Percentiles rank a stretch among this genome's conserved stretches.
Conservation (phyloP, 2,113 vertebrate genomes). For the Colistium nudipinnis region DNA sequence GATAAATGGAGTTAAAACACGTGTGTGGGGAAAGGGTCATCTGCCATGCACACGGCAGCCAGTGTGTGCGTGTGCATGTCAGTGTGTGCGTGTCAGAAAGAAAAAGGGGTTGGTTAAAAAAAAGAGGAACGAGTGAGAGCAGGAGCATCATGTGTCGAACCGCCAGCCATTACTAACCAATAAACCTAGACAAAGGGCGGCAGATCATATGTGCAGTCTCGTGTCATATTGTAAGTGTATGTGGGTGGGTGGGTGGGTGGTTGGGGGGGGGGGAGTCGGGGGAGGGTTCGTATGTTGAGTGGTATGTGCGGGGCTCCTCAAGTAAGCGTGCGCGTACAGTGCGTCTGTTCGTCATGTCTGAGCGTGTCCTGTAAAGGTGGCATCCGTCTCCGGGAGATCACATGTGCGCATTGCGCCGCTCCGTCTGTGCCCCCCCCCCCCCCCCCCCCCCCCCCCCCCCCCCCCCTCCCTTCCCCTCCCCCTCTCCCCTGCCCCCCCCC, state of each 20-base stretch:
- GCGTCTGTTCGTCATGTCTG: slow-evolving; percentile 29
- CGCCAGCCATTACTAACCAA: slow-evolving; percentile 55
- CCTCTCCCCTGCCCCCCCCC: background rate
- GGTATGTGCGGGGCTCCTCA: slow-evolving; percentile 15
- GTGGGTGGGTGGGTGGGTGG: slow-evolving; percentile 2
- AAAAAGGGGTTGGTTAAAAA: background rate
- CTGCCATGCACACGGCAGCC: slow-evolving; percentile 62
- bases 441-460: slow-evolving; percentile 5
- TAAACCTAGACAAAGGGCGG: slow-evolving; percentile 73
- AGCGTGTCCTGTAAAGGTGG: slow-evolving; percentile 30
- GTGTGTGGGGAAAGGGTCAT: slow-evolving; percentile 54
- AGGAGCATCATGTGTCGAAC: slow-evolving; percentile 40
- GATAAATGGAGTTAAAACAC: slow-evolving; percentile 54
- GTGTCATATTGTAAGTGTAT: slow-evolving; percentile 37
- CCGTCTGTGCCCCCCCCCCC: slow-evolving; percentile 11
- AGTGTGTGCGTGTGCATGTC: slow-evolving; percentile 23
- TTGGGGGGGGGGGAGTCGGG: background rate
- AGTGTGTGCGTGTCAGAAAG: background rate
- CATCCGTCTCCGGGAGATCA: slow-evolving; percentile 32
- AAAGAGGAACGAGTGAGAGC: slow-evolving; percentile 4
- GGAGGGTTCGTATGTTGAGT: slow-evolving; percentile 19
- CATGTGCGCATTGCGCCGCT: slow-evolving; percentile 66
- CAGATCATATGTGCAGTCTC: slow-evolving; percentile 65
- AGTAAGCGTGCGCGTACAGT: slow-evolving; percentile 34
- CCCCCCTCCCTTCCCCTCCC: slow-evolving; percentile 58